phyloP scores from a whole-genome alignment of 2,113 vertebrate species.

The Pristiophorus japonicus region DNA sequence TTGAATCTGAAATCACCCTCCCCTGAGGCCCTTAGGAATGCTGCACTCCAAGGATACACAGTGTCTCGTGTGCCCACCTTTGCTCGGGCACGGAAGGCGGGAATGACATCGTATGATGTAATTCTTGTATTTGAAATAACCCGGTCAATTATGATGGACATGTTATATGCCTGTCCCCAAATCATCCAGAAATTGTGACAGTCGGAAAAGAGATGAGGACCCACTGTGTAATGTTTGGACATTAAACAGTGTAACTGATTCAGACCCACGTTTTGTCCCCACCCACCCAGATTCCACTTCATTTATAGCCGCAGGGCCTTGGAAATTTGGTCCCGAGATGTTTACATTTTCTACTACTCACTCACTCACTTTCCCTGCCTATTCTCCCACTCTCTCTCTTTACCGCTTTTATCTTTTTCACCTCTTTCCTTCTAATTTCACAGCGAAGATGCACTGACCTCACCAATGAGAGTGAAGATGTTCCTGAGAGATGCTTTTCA shows the following conservation, averaged over 20 bases:
- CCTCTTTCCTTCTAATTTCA: not conserved
- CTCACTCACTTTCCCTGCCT: not conserved
- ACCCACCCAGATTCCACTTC: not conserved
- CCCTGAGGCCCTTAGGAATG: not conserved
- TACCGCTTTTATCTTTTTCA: not conserved
- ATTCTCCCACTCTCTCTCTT: not conserved
- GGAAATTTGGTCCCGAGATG: not conserved
- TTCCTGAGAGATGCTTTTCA: not conserved
- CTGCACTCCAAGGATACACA: not conserved
- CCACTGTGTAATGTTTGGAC: too few species aligned
- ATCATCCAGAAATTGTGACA: not conserved
- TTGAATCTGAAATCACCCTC: not conserved
- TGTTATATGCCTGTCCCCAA: not conserved
- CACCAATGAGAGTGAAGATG: not conserved
- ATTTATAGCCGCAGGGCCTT: not conserved
- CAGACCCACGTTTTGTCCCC: not conserved
- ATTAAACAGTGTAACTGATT: not conserved
- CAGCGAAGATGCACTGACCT: not conserved
- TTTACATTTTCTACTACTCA: not conserved
- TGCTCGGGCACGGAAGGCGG: not conserved
- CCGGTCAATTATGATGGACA: not conserved
- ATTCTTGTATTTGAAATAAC: not conserved
- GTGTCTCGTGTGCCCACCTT: not conserved
- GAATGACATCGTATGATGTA: not conserved
- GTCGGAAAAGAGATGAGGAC: not conserved